These are phyloP conservation scores for Nannospalax galili DNA, from an alignment of 2,113 vertebrate genomes.

Conservation along the genomic window DNA sequence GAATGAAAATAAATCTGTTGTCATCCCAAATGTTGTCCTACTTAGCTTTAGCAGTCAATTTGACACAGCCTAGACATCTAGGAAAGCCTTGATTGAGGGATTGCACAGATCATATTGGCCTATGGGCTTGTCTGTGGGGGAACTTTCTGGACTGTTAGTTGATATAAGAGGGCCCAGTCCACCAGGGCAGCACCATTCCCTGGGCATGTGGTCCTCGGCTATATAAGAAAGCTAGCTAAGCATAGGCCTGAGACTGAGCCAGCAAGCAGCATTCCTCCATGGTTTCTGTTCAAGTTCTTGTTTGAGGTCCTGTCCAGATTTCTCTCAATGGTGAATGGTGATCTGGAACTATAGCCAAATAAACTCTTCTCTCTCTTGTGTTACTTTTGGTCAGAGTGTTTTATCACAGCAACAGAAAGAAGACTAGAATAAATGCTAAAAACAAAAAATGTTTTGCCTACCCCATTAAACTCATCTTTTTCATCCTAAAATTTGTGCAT, in stretches of 20 bases:
- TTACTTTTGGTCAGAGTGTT: not conserved
- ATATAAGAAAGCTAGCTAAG: not conserved
- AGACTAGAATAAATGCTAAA: not conserved
- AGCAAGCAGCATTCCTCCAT: not conserved
- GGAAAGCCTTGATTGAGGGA: not conserved
- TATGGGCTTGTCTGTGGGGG: not conserved
- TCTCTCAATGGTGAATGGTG: not conserved
- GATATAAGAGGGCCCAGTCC: not conserved
- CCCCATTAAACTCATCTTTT: not conserved
- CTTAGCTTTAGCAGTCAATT: not conserved
- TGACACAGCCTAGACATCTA: not conserved
- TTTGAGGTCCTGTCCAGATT: not conserved
- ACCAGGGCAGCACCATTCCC: not conserved
- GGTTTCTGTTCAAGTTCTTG: not conserved
- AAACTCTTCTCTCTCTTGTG: not conserved
- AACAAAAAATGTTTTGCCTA: not conserved
- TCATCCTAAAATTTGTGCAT: conserved; percentile 15
- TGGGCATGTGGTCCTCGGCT: not conserved
- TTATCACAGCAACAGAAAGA: not conserved
- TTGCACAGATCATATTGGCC: not conserved
- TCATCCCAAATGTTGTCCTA: not conserved
- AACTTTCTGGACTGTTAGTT: not conserved
- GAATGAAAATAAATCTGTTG: not conserved
- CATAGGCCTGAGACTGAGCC: not conserved
- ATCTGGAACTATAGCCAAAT: not conserved